These are phyloP conservation scores for Aphis gossypii DNA, from an alignment of 1,140 invertebrate species.

Conservation along the genomic window DNA sequence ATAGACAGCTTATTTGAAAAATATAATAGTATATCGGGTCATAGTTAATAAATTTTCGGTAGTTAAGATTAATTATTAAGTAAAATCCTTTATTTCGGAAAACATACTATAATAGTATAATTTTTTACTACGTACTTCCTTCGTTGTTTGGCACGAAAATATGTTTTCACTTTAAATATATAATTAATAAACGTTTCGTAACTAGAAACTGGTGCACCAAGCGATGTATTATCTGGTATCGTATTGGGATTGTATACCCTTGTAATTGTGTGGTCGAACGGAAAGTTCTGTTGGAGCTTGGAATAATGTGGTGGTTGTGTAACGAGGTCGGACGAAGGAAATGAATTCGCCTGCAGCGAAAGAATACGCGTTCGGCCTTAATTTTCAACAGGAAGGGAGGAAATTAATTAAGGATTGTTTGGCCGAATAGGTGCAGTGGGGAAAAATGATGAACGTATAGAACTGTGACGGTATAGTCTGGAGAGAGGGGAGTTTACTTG, in stretches of 20 bases:
- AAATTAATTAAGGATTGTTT: not conserved
- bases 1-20: too few relatives aligned
- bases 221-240: not conserved
- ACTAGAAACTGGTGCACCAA: not conserved
- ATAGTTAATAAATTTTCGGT: not conserved
- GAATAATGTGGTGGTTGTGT: slow-evolving; percentile 18
- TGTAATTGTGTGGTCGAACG: slow-evolving; percentile 7
- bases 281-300: slow-evolving; percentile 8
- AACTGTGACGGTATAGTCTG: not conserved
- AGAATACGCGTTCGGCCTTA: not conserved
- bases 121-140: not conserved
- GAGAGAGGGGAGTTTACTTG: not conserved
- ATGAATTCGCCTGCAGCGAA: not conserved
- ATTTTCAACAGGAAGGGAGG: not conserved
- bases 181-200: slow-evolving; percentile 2
- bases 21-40: not conserved
- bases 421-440: not conserved
- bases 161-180: not conserved
- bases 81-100: not conserved
- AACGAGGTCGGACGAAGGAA: not conserved
- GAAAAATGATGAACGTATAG: not conserved
- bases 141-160: not conserved
- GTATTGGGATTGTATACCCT: not conserved
- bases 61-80: not conserved
- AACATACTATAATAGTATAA: not conserved